Base-by-base conservation (phyloP, 2,888 invertebrate genomes). In the Rotaria magnacalcarata region DNA sequence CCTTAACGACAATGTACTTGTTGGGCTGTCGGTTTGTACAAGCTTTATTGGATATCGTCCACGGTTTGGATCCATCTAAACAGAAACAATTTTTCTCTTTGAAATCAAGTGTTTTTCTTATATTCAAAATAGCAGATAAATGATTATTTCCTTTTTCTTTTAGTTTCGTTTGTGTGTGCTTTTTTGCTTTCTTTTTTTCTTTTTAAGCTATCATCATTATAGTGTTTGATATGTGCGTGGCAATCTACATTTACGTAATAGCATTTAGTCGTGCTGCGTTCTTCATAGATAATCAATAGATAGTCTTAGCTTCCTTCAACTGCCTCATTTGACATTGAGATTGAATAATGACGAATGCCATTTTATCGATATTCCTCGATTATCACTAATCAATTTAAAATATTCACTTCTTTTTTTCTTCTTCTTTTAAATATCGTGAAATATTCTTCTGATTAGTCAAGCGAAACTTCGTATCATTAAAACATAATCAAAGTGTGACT, bases 1-100 rank as follows among this genome's bases (percentile, higher is more conserved):
- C 47, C 80, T 80, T 47, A 47, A 80, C n/a, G 80, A 80, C 47
- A 80, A 47, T 47, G 80, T 80, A 47, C 80, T 80, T 80, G 80
- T 80, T 80, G 80, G 80, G 47, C 80, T 80, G 47, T 80, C 80
- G 3, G 80, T 80, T 47, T 47, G 80, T 5, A n/a, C 0, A 41
- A 80, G 41, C n/a, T 47, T 80, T 3, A 80, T 80, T 24, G 80
- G 80, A 80, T 47, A 80, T 47, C 43, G 43, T 47, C 43, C 80
- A 8, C 80, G 80, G 1, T 10, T 80, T n/a, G 43, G 80, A 80
- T 80, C 80, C 80, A 80, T 80, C 80, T 80, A 80, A 47, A 80
- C n/a, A 80, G 0, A n/a, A 7, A 54, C 21, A 21, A 54, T 8
- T 14, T 3, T 52, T 52, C 14, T 52, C 11, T 52, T 52, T 16